Conservation (phyloP, 2,797 vertebrate genomes). For the Tokudaia muenninki region DNA sequence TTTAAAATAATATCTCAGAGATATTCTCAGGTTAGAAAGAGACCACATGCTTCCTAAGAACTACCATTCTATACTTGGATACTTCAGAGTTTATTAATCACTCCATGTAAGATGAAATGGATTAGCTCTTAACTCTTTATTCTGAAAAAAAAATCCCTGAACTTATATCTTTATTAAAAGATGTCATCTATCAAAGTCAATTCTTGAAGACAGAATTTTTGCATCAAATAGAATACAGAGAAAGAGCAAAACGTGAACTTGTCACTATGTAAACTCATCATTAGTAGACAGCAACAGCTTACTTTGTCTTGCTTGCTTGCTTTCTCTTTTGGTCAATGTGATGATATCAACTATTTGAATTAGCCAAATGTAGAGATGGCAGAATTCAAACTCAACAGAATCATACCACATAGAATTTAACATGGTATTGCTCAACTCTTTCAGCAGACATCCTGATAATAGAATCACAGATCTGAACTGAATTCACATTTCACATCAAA, state of each 20-base stretch:
- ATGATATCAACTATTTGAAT: not conserved
- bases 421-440: not conserved
- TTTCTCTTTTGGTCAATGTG: not conserved
- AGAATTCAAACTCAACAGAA: not conserved
- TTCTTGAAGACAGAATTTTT: not conserved
- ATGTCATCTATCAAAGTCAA: not conserved
- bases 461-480: not conserved
- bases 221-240: not conserved
- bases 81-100: not conserved
- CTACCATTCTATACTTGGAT: not conserved
- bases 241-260: not conserved
- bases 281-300: not conserved
- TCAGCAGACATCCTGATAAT: not conserved
- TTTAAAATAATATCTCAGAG: conserved; percentile 15
- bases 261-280: not conserved
- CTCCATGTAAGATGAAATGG: not conserved
- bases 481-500: not conserved
- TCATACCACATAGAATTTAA: not conserved
- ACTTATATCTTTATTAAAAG: not conserved
- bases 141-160: conserved; percentile 14
- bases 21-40: not conserved
- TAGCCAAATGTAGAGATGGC: not conserved
- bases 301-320: not conserved
- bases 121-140: not conserved
- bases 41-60: not conserved